Percentiles rank a stretch among this genome's conserved stretches.
Evolutionary conservation across 1,140 invertebrate genomes (phyloP).

Genomic region (Drosophila ficusphila): DNA sequence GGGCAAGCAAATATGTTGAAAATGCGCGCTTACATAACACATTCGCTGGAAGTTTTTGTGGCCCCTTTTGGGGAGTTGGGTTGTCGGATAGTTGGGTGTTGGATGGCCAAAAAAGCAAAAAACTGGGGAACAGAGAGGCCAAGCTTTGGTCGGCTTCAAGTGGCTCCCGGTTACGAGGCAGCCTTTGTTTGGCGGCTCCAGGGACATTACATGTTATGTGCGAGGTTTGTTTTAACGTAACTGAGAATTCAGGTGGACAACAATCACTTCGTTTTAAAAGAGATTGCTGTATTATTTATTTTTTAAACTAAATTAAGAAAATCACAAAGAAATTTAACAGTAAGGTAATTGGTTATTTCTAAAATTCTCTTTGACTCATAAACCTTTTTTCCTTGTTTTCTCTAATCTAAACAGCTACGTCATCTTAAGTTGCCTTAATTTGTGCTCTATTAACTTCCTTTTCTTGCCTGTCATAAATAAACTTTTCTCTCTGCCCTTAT

Average conservation of each 20-base stretch:
- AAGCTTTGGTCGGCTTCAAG: slow-evolving; percentile 33
- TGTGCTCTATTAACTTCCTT: neutral
- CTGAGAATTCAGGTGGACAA: neutral
- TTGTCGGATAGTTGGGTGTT: slow-evolving; percentile 16
- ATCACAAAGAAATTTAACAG: no score
- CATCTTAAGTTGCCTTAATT: neutral
- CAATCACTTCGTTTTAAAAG: neutral
- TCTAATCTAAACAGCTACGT: neutral
- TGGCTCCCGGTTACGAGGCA: slow-evolving; percentile 34
- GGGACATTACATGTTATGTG: slow-evolving; percentile 10
- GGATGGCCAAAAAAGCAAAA: slow-evolving; percentile 35
- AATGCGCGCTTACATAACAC: slow-evolving; percentile 74
- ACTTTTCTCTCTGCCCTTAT: neutral
- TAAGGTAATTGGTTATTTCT: no score
- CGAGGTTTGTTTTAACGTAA: slow-evolving; percentile 11
- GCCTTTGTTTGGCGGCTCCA: slow-evolving; percentile 48
- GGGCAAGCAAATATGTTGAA: slow-evolving; percentile 50
- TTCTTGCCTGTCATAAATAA: neutral
- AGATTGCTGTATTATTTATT: neutral
- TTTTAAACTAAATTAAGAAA: no score
- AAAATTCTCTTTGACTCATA: no score
- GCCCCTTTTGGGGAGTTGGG: slow-evolving; percentile 38
- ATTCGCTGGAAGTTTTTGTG: slow-evolving; percentile 43
- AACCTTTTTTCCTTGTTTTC: neutral
- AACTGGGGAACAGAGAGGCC: slow-evolving; percentile 6